Base-by-base conservation (phyloP, 2,888 invertebrate species). In the Apodemia zela region DNA sequence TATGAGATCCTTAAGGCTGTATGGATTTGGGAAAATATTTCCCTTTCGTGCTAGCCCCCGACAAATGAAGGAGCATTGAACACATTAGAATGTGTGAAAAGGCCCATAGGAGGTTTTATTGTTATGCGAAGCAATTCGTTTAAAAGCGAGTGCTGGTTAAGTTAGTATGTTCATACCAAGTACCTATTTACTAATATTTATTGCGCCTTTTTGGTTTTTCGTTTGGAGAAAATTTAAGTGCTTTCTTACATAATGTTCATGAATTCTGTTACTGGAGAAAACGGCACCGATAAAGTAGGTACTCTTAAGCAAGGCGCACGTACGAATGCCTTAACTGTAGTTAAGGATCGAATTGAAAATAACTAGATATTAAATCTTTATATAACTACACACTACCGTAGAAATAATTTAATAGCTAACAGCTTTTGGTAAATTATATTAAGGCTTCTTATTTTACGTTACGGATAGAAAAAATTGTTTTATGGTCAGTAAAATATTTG, bases 21-120 rank as follows among this genome's bases (percentile, higher is more conserved):
- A 92, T 92, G 92, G 92, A 92, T 92, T 92, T 90, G 87, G 88
- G 85, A 85, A 91, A 92, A 92, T 92, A 92, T 92, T 91, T 89
- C 91, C 87, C 83, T 82, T 84, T 79, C 89, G 88, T 89, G 88
- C 87, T 85, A 80, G 87, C 87, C 87, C 83, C 83, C 86, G 84
- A 85, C 89, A 89, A 91, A 90, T 90, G 88, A 90, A 89, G 85
- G 89, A 84, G 83, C 84, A 82, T 85, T 87, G 84, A 80, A 86
- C 84, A 86, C 87, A 87, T 89, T 87, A 89, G 86, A 88, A 90
- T 89, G 89, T 89, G 90, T 87, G 88, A 85, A 88, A 88, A 85
- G 85, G 84, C 86, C 86, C 80, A 85, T 84, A 84, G 84, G 79
- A 81, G 80, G 82, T 90, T 84, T 91, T 90, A 91, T 90, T 90